Percentiles rank a stretch among this genome's conserved stretches.
These are phyloP conservation scores for Sarotherodon lohbergeri DNA, from an alignment of 2,113 vertebrate genomes.

Conservation along the genomic window DNA sequence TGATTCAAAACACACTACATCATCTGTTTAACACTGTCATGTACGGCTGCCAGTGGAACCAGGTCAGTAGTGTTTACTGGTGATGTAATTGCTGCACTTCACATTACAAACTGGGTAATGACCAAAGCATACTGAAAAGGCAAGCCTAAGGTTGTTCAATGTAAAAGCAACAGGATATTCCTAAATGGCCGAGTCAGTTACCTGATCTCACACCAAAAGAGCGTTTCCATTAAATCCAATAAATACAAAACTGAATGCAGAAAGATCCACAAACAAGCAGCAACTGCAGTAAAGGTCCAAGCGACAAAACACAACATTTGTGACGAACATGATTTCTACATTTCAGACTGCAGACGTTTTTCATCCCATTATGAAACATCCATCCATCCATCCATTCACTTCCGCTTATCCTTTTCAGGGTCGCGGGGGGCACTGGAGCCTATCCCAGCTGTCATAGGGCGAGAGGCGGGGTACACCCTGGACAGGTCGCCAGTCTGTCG, in stretches of 20 bases:
- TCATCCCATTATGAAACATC: not conserved
- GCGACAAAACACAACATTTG: too few relatives aligned
- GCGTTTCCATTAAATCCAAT: not conserved
- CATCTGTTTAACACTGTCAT: not conserved
- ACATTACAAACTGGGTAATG: fast-evolving
- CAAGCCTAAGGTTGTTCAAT: fast-evolving
- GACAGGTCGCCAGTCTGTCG: too few relatives aligned
- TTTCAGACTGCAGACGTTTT: not conserved
- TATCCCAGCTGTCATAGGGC: too few relatives aligned
- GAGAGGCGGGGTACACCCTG: too few relatives aligned
- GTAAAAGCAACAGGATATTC: not conserved
- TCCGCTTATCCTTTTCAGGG: too few relatives aligned
- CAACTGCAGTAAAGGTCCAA: not conserved
- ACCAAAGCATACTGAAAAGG: not conserved
- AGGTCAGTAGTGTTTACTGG: not conserved
- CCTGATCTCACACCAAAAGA: not conserved
- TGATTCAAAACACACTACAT: not conserved
- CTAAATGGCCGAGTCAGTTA: not conserved
- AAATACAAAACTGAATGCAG: not conserved
- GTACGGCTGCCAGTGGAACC: not conserved
- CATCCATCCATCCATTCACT: too few relatives aligned
- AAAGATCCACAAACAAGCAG: not conserved
- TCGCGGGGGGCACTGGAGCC: too few relatives aligned
- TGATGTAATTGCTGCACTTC: not conserved
- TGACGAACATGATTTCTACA: not conserved